phyloP scores from a whole-genome alignment of 2,888 invertebrate species.

The Clusia tigrina region DNA sequence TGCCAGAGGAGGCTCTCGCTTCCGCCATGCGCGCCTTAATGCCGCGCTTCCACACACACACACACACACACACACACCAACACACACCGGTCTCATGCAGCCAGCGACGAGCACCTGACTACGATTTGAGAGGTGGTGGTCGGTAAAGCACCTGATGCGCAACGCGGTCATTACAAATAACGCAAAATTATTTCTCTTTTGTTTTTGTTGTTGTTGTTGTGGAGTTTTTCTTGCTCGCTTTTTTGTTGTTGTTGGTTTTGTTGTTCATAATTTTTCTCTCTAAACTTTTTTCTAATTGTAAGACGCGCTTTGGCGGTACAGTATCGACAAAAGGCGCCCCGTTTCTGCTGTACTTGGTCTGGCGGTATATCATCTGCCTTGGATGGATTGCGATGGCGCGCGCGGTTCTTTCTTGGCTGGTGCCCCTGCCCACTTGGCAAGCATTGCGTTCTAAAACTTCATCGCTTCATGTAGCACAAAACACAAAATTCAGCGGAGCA shows the following conservation, averaged over 20 bases:
- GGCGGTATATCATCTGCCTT: conserved; percentile 5
- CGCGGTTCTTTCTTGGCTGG: background rate
- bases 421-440: background rate
- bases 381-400: background rate
- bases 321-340: conserved; percentile 43
- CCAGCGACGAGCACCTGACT: too few relatives aligned
- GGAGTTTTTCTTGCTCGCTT: background rate
- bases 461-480: conserved; percentile 43
- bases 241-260: background rate
- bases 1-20: background rate
- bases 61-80: too few relatives aligned
- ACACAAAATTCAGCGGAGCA: conserved; percentile 57
- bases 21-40: background rate
- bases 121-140: too few relatives aligned
- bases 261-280: conserved; percentile 8
- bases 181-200: conserved; percentile 8
- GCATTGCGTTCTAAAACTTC: conserved; percentile 15
- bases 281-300: conserved; percentile 18
- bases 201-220: too few relatives aligned
- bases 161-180: conserved; percentile 33
- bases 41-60: background rate
- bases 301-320: conserved; percentile 34
- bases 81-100: too few relatives aligned
- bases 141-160: conserved; percentile 37
- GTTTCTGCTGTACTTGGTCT: too few relatives aligned